A percentile compares a stretch with the other conserved stretches of the same genome.
Evolutionary conservation across 2,888 invertebrate genomes (phyloP).

Genomic region (Nasonovia ribisnigri): DNA sequence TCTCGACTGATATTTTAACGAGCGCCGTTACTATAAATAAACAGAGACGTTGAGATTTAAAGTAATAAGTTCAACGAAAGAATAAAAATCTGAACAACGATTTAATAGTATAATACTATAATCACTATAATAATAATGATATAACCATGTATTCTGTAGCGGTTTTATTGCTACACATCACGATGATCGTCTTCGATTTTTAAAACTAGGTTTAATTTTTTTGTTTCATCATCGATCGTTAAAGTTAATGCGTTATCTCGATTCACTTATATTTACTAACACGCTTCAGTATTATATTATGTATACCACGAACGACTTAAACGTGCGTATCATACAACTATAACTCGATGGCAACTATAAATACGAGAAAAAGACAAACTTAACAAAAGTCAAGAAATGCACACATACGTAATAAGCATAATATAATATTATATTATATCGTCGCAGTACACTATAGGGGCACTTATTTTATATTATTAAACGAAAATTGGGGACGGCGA

Average conservation of each 20-base stretch:
- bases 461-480: neutral
- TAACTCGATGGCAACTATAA: neutral
- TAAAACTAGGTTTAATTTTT: slow-evolving; percentile 12
- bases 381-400: neutral
- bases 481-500: neutral
- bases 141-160: neutral
- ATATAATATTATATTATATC: too few relatives aligned
- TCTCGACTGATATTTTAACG: slow-evolving; percentile 21
- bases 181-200: neutral
- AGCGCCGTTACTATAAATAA: neutral
- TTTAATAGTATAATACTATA: too few relatives aligned
- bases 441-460: too few relatives aligned
- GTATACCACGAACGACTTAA: neutral
- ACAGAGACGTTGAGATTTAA: neutral
- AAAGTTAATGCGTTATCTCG: slow-evolving; percentile 2
- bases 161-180: slow-evolving; percentile 30
- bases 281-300: neutral
- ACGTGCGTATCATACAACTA: neutral
- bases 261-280: neutral
- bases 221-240: slow-evolving; percentile 37
- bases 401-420: neutral
- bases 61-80: neutral
- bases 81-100: slow-evolving; percentile 26
- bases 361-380: neutral
- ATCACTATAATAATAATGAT: neutral